These are phyloP conservation scores for Stenodema calcarata DNA, from an alignment of 2,888 invertebrate species.

Conservation along the genomic window DNA sequence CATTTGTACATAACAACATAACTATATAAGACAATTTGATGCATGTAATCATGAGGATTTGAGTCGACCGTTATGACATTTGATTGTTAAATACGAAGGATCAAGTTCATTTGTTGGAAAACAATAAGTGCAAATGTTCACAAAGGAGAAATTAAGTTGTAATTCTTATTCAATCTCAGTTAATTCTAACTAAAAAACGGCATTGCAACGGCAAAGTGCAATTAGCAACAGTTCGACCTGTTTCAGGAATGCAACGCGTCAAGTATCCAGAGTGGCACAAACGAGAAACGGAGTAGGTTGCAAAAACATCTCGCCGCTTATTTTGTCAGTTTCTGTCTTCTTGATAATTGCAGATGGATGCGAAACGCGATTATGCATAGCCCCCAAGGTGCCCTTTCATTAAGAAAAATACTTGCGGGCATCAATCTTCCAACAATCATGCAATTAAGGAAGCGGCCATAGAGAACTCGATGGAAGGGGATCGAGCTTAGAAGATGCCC, in stretches of 20 bases:
- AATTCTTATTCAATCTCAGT: too few relatives aligned
- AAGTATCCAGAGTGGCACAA: background rate
- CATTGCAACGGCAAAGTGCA: background rate
- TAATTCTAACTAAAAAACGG: too few relatives aligned
- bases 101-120: too few relatives aligned
- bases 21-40: too few relatives aligned
- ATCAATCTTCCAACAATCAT: conserved; percentile 25
- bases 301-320: background rate
- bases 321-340: conserved; percentile 5
- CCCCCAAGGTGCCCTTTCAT: conserved; percentile 8
- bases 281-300: background rate
- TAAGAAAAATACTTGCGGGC: conserved; percentile 9
- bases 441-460: background rate
- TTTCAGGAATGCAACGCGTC: background rate
- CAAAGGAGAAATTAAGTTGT: too few relatives aligned
- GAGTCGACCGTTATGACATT: too few relatives aligned
- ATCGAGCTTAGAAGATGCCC: background rate
- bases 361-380: conserved; percentile 25
- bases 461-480: background rate
- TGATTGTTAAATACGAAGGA: too few relatives aligned
- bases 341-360: conserved; percentile 17
- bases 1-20: too few relatives aligned
- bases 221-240: background rate
- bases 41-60: too few relatives aligned
- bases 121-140: too few relatives aligned